Evolutionary conservation across 1,140 invertebrate species (phyloP).

Genomic region (Conus ventricosus): DNA sequence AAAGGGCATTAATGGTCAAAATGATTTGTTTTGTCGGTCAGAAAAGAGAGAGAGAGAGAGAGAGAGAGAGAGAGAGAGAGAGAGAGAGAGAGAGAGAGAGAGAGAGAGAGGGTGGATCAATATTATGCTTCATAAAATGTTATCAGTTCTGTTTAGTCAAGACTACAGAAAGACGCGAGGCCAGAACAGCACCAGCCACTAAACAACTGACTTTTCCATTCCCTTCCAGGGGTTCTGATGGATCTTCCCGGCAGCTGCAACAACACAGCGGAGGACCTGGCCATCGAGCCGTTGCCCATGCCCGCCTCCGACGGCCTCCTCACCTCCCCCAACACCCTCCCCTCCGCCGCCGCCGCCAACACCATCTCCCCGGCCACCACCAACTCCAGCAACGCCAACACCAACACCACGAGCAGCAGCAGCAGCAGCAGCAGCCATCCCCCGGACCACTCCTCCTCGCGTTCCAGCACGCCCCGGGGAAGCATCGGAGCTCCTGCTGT

Average conservation of each 20-base stretch:
- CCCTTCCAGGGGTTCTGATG: not conserved
- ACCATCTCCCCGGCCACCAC: not conserved
- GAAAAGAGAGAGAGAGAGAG: too few species aligned
- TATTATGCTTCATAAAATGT: too few species aligned
- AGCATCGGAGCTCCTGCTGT: not conserved
- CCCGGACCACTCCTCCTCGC: not conserved
- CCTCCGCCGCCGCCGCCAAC: not conserved
- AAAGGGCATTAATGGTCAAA: too few species aligned
- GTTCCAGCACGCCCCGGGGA: not conserved
- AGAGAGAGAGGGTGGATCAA: too few species aligned
- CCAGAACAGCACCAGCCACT: too few species aligned
- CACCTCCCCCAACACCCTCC: not conserved
- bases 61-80: too few species aligned
- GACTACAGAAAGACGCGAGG: too few species aligned
- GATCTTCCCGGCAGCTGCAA: not conserved
- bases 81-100: too few species aligned
- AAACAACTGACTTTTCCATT: too few species aligned
- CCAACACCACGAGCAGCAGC: not conserved
- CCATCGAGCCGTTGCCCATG: not conserved
- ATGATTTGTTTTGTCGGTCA: too few species aligned
- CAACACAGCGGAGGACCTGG: not conserved
- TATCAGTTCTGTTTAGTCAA: too few species aligned
- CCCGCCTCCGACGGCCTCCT: not conserved
- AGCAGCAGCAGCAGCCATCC: not conserved
- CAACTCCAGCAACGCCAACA: not conserved